Base-by-base conservation (phyloP, 2,113 vertebrate genomes). In the Elephantulus edwardii region DNA sequence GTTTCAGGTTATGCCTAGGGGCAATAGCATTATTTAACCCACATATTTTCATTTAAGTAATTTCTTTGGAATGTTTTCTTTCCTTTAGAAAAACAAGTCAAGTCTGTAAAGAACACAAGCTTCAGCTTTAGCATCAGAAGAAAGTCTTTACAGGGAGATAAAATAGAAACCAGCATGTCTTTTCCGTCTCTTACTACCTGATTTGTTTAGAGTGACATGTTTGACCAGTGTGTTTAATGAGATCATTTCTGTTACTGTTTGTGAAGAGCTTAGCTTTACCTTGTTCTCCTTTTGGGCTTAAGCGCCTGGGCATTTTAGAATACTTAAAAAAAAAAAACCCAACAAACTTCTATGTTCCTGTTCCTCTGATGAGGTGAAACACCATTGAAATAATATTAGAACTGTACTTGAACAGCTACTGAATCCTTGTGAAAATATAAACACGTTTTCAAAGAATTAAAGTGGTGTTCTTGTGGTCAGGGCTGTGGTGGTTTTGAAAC, bases 51-150 rank as follows among this genome's bases (percentile, higher is more conserved):
- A 71, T 60, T 89, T 91, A 86, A 82, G 46, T 71, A 58, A 90
- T 90, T 94, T 81, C 38, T 74, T 80, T 35, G 44, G 83, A 90
- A 83, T 83, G 46, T 66, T 92, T 70, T 82, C 50, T 88, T 95
- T 89, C 58, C 74, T 64, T 58, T 70, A 88, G n/a, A n/a, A 30
- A 85, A 91, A 75, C 62, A 83, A 74, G 58, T 28, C 14, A 84
- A 28, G 40, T 38, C 24, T 86, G 74, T 86, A 58, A 90, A 81
- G 72, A 83, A 54, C 28, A 48, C 24, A 54, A 81, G 77, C 56
- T 92, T 75, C 76, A 66, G 72, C 68, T 81, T 91, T 75, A 71
- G 71, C n/a, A 77, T 26, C 44, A 83, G 83, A 81, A 66, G 46
- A 91, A 70, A 93, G 80, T 46, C 26, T 93, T 86, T 54, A 82